phyloP scores from a whole-genome alignment of 2,888 invertebrate species.

The Eupsilia transversa region DNA sequence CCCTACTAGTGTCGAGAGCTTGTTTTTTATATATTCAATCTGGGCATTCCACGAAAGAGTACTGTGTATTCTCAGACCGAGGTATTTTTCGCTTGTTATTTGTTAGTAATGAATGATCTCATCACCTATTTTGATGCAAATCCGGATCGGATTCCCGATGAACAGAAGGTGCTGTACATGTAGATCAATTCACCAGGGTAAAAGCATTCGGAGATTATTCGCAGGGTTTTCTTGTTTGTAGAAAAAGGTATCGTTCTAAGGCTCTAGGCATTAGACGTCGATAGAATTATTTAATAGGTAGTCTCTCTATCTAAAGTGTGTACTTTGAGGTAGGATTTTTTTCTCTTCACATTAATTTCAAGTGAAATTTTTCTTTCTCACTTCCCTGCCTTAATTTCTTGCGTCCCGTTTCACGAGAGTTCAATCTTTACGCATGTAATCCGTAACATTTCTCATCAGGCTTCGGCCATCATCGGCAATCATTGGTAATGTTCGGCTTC shows the following conservation, averaged over 20 bases:
- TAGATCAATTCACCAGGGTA: neutral
- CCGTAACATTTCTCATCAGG: conserved; percentile 59
- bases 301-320: neutral
- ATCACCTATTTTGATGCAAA: neutral
- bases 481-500: conserved; percentile 57
- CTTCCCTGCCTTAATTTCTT: conserved; percentile 14
- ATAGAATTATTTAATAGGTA: neutral
- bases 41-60: too few relatives aligned
- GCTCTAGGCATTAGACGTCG: too few relatives aligned
- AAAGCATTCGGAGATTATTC: neutral
- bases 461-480: conserved; percentile 49
- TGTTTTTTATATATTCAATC: too few relatives aligned
- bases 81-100: too few relatives aligned
- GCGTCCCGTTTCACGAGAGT: conserved; percentile 23
- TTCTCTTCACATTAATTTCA: neutral
- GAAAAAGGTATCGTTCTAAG: neutral
- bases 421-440: conserved; percentile 59
- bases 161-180: neutral
- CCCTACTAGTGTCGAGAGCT: too few relatives aligned
- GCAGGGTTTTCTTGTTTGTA: neutral
- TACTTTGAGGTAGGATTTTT: too few relatives aligned
- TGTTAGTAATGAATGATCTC: neutral
- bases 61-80: too few relatives aligned
- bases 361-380: neutral
- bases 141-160: neutral